Evolutionary conservation across 1,140 invertebrate species (phyloP).

Genomic region (Yoshiicerus persimilis): DNA sequence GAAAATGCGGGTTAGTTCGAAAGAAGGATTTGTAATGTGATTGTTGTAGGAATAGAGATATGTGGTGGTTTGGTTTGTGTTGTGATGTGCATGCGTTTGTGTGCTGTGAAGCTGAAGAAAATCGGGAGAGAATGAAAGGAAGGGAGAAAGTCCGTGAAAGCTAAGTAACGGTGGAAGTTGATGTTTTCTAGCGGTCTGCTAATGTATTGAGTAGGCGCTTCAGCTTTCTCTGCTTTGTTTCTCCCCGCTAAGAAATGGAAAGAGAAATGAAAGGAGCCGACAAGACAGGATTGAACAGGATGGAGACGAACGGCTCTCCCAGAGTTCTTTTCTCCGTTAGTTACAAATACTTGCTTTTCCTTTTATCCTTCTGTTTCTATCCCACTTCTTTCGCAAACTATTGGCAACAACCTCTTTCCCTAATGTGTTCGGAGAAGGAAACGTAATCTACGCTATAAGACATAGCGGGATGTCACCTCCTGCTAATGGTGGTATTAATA

Average conservation of each 20-base stretch:
- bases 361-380: background rate
- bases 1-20: too few relatives aligned
- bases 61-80: background rate
- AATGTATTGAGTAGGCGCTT: background rate
- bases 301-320: background rate
- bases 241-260: background rate
- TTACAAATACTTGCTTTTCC: background rate
- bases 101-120: background rate
- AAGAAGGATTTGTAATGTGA: too few relatives aligned
- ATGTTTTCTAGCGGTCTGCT: background rate
- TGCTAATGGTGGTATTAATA: background rate
- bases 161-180: background rate
- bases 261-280: background rate
- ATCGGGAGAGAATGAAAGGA: background rate
- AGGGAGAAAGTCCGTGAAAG: background rate
- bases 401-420: background rate
- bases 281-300: background rate
- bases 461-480: background rate
- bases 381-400: background rate
- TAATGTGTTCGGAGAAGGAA: background rate
- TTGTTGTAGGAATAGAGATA: too few relatives aligned
- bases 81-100: background rate
- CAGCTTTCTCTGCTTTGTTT: background rate
- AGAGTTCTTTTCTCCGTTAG: background rate
- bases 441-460: background rate